Base-by-base conservation (phyloP, 2,888 invertebrate species). In the Camponotus fellah region DNA sequence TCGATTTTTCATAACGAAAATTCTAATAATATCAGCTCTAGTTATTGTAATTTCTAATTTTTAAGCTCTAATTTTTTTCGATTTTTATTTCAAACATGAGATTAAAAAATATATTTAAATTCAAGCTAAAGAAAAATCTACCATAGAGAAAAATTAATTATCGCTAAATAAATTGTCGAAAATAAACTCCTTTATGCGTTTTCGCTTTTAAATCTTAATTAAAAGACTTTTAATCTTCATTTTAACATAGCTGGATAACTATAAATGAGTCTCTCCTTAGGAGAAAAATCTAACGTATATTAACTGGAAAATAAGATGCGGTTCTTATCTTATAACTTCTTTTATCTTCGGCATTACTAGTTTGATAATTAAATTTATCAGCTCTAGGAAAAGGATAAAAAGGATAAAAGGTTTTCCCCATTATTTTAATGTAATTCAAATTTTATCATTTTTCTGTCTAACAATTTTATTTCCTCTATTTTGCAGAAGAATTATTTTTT, bases 141-240 rank as follows among this genome's bases (percentile, higher is more conserved):
- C n/a, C 17, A 10, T 40, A 40, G 40, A 37, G 37, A 26, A 26
- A 26, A 26, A 58, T 60, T 60, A 43, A 72, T 58, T 10, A 32
- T 49, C 46, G 53, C 12, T 34, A 49, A 71, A 37, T 21, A 37
- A 56, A 71, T 9, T 10, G 49, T 56, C 34, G n/a, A 71, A 49
- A 53, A 53, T 56, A 17, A 56, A 56, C 2, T 26, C 21, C 14
- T 4, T 60, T 60, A 60, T 26, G 21, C 14, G 17, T 40, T 14
- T 40, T 5, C 4, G 17, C 32, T 56, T 56, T 37, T 37, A 12
- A 37, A 56, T 21, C 43, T 68, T 46, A 17, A 14, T 56, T 56
- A 71, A 69, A 5, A 14, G 34, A n/a, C n/a, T 69, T 34, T 53
- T 53, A 53, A 69, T 49, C 53, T 71, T 71, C 37, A 34, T 12